Evolutionary conservation across 2,888 invertebrate genomes (phyloP).

Genomic region (Carterocephalus palaemon): DNA sequence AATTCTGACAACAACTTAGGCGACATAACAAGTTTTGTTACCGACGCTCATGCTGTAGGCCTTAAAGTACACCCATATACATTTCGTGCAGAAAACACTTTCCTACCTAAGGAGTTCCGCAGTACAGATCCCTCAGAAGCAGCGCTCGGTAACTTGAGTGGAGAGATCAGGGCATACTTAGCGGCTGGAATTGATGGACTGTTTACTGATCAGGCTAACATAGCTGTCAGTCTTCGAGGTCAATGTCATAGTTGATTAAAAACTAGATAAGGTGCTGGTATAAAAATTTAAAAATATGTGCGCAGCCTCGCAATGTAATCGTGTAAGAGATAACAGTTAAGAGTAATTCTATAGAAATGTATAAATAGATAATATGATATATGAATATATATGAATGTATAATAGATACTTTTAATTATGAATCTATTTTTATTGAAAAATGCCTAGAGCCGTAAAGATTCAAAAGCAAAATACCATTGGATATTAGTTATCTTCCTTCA

Average conservation of each 20-base stretch:
- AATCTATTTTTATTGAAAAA: too few species aligned
- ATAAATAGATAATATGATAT: too few species aligned
- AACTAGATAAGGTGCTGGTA: too few species aligned
- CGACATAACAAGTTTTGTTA: conserved; percentile 52
- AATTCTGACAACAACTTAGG: conserved; percentile 49
- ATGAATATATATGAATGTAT: too few species aligned
- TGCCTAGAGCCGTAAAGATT: too few species aligned
- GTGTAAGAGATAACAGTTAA: too few species aligned
- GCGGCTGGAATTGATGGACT: conserved; percentile 64
- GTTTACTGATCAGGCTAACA: conserved; percentile 66
- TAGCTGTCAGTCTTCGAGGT: conserved; percentile 47
- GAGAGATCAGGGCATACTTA: conserved; percentile 54
- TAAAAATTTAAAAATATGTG: neutral
- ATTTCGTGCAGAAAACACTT: conserved; percentile 62
- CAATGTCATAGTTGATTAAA: conserved; percentile 34
- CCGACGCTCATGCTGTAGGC: conserved; percentile 58
- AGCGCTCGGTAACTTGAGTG: conserved; percentile 52
- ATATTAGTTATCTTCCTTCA: too few species aligned
- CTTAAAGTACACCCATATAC: conserved; percentile 69
- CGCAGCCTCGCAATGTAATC: too few species aligned
- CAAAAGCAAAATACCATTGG: too few species aligned
- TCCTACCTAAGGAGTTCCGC: conserved; percentile 56
- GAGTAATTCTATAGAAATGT: too few species aligned
- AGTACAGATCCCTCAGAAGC: conserved; percentile 42
- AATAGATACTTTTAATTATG: too few species aligned